A percentile compares a stretch with the other conserved stretches of the same genome.
Evolutionary conservation across 2,113 vertebrate species (phyloP).

Genomic region (Erinaceus europaeus): DNA sequence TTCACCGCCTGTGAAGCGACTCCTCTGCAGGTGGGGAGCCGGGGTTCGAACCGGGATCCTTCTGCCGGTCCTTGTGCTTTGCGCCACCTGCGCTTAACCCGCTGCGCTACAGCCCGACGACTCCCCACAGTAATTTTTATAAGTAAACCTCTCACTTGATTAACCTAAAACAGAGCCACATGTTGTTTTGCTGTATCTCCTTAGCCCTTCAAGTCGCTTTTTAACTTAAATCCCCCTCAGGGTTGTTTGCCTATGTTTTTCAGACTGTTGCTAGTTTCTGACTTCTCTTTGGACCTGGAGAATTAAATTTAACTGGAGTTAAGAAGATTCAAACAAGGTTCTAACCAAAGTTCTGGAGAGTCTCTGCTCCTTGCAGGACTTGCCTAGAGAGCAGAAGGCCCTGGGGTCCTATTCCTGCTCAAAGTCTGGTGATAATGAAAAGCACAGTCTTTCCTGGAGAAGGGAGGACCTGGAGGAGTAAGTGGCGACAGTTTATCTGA

Average conservation of each 20-base stretch:
- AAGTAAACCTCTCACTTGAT: too few species aligned
- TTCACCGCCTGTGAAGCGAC: too few species aligned
- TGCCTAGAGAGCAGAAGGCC: background rate
- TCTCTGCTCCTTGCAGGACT: background rate
- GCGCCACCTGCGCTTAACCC: too few species aligned
- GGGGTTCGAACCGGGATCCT: too few species aligned
- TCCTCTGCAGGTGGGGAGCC: too few species aligned
- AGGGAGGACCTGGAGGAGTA: constrained; percentile 38
- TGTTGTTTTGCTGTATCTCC: too few species aligned
- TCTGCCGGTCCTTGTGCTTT: too few species aligned
- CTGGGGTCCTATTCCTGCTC: background rate
- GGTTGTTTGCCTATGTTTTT: constrained; percentile 33
- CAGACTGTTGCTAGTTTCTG: background rate
- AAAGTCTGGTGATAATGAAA: background rate
- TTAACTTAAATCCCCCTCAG: background rate
- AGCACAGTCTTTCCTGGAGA: constrained; percentile 5
- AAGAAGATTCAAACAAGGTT: background rate
- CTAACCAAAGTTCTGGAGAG: background rate
- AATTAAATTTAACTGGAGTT: background rate
- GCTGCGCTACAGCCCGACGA: too few species aligned
- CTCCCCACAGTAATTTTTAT: too few species aligned
- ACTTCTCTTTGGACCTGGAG: background rate
- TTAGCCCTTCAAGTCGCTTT: background rate
- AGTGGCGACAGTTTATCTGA: constrained; percentile 86
- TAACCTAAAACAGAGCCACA: too few species aligned